Evolutionary conservation across 2,797 vertebrate genomes (phyloP).

Genomic region (Sebastes cheni): DNA sequence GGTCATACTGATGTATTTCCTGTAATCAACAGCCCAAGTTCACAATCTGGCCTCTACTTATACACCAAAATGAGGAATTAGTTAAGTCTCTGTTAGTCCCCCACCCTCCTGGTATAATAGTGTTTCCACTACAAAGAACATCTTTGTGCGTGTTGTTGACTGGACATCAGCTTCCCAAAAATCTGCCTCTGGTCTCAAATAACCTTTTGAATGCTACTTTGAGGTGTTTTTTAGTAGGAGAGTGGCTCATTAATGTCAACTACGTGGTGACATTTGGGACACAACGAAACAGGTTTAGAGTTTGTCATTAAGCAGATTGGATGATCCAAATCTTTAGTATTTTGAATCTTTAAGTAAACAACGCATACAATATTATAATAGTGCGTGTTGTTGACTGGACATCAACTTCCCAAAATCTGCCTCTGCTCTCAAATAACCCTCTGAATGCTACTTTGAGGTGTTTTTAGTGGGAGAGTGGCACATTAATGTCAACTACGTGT

Average conservation of each 20-base stretch:
- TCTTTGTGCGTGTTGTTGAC: slow-evolving; percentile 47
- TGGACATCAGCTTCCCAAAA: slow-evolving; percentile 32
- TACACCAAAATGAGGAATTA: slow-evolving; percentile 34
- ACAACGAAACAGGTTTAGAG: no score
- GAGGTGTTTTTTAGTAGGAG: no score
- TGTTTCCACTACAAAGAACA: slow-evolving; percentile 48
- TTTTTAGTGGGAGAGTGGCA: no score
- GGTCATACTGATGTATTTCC: slow-evolving; percentile 39
- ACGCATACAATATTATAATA: no score
- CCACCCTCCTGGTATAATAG: slow-evolving; percentile 8
- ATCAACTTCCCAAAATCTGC: slow-evolving; percentile 26
- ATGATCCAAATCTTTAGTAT: no score
- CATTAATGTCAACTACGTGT: no score
- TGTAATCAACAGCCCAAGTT: slow-evolving; percentile 21
- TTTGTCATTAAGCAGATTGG: no score
- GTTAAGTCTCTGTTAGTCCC: slow-evolving; percentile 22
- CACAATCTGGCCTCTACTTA: slow-evolving; percentile 14
- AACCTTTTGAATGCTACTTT: slow-evolving; percentile 6
- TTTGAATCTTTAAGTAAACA: no score
- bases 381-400: slow-evolving; percentile 34
- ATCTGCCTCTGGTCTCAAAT: slow-evolving; percentile 16
- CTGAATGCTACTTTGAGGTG: not conserved
- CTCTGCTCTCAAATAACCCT: slow-evolving; percentile 36
- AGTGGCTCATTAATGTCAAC: no score
- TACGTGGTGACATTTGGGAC: no score